Conservation (phyloP, 2,113 vertebrate genomes). For the Tor tambroides region DNA sequence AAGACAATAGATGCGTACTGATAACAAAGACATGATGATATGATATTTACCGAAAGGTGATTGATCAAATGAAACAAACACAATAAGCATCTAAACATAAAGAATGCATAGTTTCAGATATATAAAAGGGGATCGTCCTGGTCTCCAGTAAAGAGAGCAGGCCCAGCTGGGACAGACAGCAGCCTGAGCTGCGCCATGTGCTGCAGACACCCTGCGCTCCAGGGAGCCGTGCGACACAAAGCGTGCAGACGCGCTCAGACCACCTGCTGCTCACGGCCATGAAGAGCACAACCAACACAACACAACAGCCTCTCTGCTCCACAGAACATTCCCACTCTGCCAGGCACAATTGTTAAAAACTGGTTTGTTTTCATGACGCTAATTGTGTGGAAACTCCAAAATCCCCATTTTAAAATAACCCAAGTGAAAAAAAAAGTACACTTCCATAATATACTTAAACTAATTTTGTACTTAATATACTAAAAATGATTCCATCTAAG, state of each 20-base stretch:
- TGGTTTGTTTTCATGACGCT: neutral
- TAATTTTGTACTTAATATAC: too few relatives aligned
- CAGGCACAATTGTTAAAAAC: neutral
- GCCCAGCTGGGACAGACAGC: conserved; percentile 71
- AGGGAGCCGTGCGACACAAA: neutral
- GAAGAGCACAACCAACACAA: neutral
- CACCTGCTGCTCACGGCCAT: neutral
- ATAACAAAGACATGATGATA: neutral
- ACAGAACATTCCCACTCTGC: neutral
- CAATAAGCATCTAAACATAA: neutral
- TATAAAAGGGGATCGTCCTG: neutral
- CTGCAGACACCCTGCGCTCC: conserved; percentile 61
- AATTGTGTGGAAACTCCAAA: neutral
- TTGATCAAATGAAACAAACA: neutral
- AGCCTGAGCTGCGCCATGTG: conserved; percentile 67
- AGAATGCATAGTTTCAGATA: neutral
- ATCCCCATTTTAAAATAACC: too few relatives aligned
- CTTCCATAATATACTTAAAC: too few relatives aligned
- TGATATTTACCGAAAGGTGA: neutral
- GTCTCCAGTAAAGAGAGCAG: neutral
- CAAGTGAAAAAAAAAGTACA: too few relatives aligned
- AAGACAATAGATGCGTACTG: neutral
- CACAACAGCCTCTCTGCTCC: neutral
- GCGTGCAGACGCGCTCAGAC: neutral
- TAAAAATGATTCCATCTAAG: too few relatives aligned